Conservation (phyloP, 1,140 invertebrate genomes). For the Ephestia elutella region DNA sequence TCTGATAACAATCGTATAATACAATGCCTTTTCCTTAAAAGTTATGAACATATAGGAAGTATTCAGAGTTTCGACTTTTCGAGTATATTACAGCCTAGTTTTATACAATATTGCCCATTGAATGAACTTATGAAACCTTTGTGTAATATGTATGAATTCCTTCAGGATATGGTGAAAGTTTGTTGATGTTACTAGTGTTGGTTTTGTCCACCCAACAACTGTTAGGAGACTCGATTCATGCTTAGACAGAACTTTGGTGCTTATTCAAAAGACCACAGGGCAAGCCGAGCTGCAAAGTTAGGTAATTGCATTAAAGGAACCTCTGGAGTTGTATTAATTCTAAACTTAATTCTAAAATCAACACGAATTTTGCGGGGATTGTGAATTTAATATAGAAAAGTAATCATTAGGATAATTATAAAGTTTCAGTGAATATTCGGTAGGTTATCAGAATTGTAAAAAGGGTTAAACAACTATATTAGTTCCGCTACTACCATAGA, state of each 20-base stretch:
- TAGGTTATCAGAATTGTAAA: no score
- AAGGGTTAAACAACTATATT: no score
- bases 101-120: no score
- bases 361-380: not conserved
- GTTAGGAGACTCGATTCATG: not conserved
- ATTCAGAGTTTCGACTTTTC: no score
- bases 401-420: not conserved
- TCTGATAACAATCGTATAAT: no score
- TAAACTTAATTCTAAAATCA: not conserved
- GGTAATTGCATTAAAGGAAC: not conserved
- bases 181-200: not conserved
- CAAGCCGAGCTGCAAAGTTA: not conserved
- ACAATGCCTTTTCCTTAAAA: no score
- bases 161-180: not conserved
- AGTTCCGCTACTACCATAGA: no score
- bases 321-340: not conserved
- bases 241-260: not conserved
- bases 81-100: no score
- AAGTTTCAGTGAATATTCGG: not conserved
- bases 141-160: not conserved
- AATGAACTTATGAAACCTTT: not conserved
- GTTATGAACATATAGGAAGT: no score
- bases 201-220: constrained; percentile 20
- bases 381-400: not conserved
- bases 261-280: not conserved